Conservation (phyloP, 2,888 invertebrate species). For the Acrobasis consociella region DNA sequence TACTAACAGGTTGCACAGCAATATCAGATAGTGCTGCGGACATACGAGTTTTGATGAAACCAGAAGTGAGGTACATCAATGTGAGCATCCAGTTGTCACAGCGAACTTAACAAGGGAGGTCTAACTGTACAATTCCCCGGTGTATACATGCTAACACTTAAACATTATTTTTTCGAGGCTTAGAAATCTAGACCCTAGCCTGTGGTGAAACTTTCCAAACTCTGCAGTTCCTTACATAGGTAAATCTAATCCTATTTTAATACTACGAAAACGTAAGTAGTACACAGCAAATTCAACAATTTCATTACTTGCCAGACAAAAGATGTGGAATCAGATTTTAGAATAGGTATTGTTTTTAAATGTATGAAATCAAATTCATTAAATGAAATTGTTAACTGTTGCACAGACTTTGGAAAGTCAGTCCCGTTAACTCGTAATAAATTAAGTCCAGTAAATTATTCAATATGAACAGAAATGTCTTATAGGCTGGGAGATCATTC, state of each 20-base stretch:
- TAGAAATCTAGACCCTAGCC: slow-evolving; percentile 77
- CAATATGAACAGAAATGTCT: slow-evolving; percentile 78
- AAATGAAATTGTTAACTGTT: slow-evolving; percentile 36
- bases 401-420: slow-evolving; percentile 79
- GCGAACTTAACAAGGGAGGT: slow-evolving; percentile 82
- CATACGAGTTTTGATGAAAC: slow-evolving; percentile 76
- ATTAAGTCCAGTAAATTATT: slow-evolving; percentile 82
- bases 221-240: slow-evolving; percentile 61
- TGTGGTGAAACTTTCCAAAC: slow-evolving; percentile 79
- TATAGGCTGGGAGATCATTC: slow-evolving; percentile 81
- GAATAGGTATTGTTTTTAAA: slow-evolving; percentile 20
- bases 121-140: slow-evolving; percentile 82
- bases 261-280: slow-evolving; percentile 55
- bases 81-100: slow-evolving; percentile 79
- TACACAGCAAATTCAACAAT: slow-evolving; percentile 63
- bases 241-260: slow-evolving; percentile 50
- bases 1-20: slow-evolving; percentile 47
- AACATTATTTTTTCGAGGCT: slow-evolving; percentile 79
- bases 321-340: slow-evolving; percentile 10
- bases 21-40: slow-evolving; percentile 53
- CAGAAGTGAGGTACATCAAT: slow-evolving; percentile 64
- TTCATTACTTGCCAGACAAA: slow-evolving; percentile 49
- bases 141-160: slow-evolving; percentile 82
- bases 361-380: slow-evolving; percentile 26
- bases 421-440: slow-evolving; percentile 80